Base-by-base conservation (phyloP, 2,797 vertebrate genomes). In the Diglossa cyanea region DNA sequence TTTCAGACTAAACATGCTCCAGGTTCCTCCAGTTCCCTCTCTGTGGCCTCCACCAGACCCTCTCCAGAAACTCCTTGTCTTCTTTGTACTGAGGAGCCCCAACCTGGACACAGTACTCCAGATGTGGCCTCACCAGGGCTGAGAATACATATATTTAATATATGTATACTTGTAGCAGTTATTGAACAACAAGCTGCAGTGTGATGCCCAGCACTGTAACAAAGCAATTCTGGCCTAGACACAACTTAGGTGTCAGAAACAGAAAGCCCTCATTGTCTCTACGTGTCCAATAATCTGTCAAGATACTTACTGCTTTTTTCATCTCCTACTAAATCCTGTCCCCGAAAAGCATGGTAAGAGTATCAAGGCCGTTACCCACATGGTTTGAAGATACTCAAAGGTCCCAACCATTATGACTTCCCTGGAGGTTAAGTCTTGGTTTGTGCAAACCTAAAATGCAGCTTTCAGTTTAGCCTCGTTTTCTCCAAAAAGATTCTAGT, bases 31-130 rank as follows among this genome's bases (percentile, higher is more conserved):
- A 76, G 19, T 19, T 17, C 17, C 14, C 30, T 9, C 17, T 51
- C 23, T 14, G 6, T 31, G 44, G 25, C 20, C 20, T 51, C 39
- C 0, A 0, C 17, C 4, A 2, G 24, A 63, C 17, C 42, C 55
- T 33, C 20, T 50, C 19, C 55, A 55, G 63, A 48, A 75, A 24
- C 26, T 55, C 11, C 42, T 44, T 30, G 7, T 44, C 28, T 30
- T 70, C 17, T 68, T 39, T 20, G 16, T 39, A 31, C 37, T 30
- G 26, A 62, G 48, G 3, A 68, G 19, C 19, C 44, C 71, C 50
- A 55, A 68, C 20, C 13, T 50, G 48, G 19, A 26, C 6, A 9
- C 5, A 37, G 13, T 30, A n/a, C 24, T 63, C 16, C 31, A 50
- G 42, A 55, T 44, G 23, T 39, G 55, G 28, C 19, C 71, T 62